These are phyloP conservation scores for Bembecia ichneumoniformis DNA, from an alignment of 2,888 invertebrate species.

Conservation along the genomic window DNA sequence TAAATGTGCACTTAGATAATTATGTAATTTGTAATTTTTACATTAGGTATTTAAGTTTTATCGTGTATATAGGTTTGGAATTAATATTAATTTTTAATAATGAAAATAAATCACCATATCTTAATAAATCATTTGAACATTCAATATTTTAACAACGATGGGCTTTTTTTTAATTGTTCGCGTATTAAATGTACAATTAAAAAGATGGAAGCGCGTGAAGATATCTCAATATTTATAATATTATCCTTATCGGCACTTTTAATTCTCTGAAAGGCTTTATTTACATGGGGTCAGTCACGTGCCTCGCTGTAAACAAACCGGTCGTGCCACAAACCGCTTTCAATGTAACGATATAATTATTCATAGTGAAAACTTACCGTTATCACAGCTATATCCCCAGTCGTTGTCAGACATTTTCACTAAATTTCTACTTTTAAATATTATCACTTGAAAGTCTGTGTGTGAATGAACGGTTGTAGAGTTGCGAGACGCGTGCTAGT, in stretches of 20 bases:
- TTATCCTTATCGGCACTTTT: background rate
- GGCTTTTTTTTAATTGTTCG: no score
- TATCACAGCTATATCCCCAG: slow-evolving; percentile 74
- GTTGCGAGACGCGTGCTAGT: slow-evolving; percentile 33
- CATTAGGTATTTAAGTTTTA: no score
- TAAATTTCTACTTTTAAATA: slow-evolving; percentile 3
- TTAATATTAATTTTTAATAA: no score
- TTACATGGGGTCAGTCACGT: slow-evolving; percentile 49
- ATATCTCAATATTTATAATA: no score
- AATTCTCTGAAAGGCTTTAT: slow-evolving; percentile 22
- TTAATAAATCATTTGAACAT: no score
- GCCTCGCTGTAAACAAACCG: slow-evolving; percentile 67
- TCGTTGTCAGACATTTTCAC: slow-evolving; percentile 58
- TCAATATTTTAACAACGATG: no score
- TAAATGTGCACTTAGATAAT: no score
- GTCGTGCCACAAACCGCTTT: slow-evolving; percentile 30
- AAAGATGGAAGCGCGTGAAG: no score
- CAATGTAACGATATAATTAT: slow-evolving; percentile 7
- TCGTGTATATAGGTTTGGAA: no score
- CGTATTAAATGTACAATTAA: no score
- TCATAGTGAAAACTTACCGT: slow-evolving; percentile 58
- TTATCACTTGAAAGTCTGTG: background rate
- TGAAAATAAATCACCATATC: no score
- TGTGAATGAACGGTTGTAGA: slow-evolving; percentile 6
- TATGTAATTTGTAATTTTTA: no score